A percentile compares a stretch with the other conserved stretches of the same genome.
These are phyloP conservation scores for Ceratina japonica DNA, from an alignment of 1,140 invertebrate genomes.

Conservation along the genomic window DNA sequence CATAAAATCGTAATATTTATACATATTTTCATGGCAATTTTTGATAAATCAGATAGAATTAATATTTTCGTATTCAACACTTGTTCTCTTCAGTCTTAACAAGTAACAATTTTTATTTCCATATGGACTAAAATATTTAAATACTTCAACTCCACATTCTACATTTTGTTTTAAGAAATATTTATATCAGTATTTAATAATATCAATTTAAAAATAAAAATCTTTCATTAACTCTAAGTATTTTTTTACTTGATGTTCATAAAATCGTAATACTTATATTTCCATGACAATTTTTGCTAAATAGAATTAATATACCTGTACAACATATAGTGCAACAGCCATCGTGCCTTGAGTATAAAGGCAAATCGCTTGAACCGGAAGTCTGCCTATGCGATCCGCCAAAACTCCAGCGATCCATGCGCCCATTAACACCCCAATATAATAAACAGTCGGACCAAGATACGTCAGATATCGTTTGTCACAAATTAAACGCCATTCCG, in stretches of 20 bases:
- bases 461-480: slow-evolving; percentile 75
- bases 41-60: no score
- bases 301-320: slow-evolving; percentile 65
- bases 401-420: slow-evolving; percentile 80
- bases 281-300: background rate
- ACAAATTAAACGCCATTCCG: slow-evolving; percentile 80
- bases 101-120: no score
- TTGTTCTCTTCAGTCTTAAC: no score
- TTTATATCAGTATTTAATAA: no score
- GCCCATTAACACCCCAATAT: slow-evolving; percentile 79
- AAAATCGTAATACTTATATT: background rate
- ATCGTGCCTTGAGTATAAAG: slow-evolving; percentile 79
- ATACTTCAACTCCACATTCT: background rate
- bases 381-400: slow-evolving; percentile 80
- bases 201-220: no score
- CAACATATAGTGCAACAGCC: slow-evolving; percentile 78
- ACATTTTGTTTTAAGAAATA: no score
- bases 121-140: no score
- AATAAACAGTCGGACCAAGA: slow-evolving; percentile 78
- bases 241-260: background rate
- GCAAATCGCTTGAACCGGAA: slow-evolving; percentile 78
- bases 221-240: no score
- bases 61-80: no score
- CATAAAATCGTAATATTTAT: no score
- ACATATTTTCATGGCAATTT: no score